A percentile compares a stretch with the other conserved stretches of the same genome.
phyloP scores from a whole-genome alignment of 1,140 invertebrate species.

The Drosophila sp. region DNA sequence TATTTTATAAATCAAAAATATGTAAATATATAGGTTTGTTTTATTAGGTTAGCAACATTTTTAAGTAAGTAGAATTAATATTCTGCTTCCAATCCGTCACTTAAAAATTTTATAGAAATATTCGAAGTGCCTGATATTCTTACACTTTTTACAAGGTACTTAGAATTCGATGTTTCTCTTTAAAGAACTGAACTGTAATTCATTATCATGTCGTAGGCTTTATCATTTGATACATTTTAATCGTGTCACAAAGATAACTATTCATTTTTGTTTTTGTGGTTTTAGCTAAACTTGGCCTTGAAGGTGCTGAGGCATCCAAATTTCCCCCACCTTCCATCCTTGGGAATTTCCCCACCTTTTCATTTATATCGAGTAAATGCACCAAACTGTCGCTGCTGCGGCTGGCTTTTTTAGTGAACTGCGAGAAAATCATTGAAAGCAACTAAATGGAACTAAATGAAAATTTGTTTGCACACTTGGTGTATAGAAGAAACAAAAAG shows the following conservation, averaged over 20 bases:
- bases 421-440: slow-evolving; percentile 14
- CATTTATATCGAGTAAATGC: slow-evolving; percentile 26
- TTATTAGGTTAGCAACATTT: too few relatives aligned
- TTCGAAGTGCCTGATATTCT: neutral
- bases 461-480: slow-evolving; percentile 19
- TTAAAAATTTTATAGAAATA: too few relatives aligned
- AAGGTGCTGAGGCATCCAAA: neutral
- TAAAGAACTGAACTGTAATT: neutral
- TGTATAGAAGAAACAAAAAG: neutral
- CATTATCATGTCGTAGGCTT: slow-evolving; percentile 5
- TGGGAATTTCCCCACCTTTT: slow-evolving; percentile 18
- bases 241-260: slow-evolving; percentile 3
- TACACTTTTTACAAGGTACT: neutral
- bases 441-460: slow-evolving; percentile 30
- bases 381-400: slow-evolving; percentile 20
- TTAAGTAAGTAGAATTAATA: too few relatives aligned
- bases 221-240: slow-evolving; percentile 13
- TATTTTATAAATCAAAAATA: too few relatives aligned
- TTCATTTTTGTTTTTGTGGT: neutral
- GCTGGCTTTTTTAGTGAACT: neutral
- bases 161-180: neutral
- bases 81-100: too few relatives aligned
- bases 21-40: too few relatives aligned
- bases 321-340: neutral
- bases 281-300: neutral